Evolutionary conservation across 2,888 invertebrate genomes (phyloP), one percentile per base, ranked within the genome.

Genomic region (Apotomis turbidana): DNA sequence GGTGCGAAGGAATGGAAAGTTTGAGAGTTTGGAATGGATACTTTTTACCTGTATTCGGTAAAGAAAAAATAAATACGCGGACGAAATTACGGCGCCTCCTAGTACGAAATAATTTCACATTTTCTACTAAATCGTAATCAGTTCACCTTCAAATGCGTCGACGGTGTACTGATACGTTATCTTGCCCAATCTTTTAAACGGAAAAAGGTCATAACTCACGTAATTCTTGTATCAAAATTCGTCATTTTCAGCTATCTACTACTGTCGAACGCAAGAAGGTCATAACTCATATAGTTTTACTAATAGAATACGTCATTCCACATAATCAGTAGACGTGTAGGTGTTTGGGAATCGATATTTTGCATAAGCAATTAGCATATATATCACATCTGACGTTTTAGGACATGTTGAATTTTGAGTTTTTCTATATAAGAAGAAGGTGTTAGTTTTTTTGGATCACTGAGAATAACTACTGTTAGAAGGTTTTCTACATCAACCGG

Each of bases 341-440:
- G 36, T 41, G 41, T 63, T 15, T 27, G 46, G 27, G n/a, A 66
- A 55, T 64, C 55, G 27, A 46, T 55, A 57, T 55, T 66, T 64
- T 55, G 54, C 55, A 46, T 55, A 46, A 46, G 27, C 46, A 57
- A 54, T 49, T 49, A 49, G 49, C 49, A 49, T 49, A 49, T 9
- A 8, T 44, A 13, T 3, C n/a, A 62, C 36, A 51, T 36, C 9
- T 51, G 27, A 51, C 4, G 15, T 12, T 5, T 61, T 58, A 27
- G 15, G 8, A 44, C 4, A 8, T 3, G 36, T 55, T 27, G 49
- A 62, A 62, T 51, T 12, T 49, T 4, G 36, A 12, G n/a, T 57
- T 9, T 36, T 57, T 36, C 27, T 41, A 38, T 0, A 12, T 36
- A 36, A 6, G 38, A 58, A 58, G 41, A 58, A 58, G 57, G 57